Evolutionary conservation across 2,888 invertebrate species (phyloP).

Genomic region (Apoda limacodes): DNA sequence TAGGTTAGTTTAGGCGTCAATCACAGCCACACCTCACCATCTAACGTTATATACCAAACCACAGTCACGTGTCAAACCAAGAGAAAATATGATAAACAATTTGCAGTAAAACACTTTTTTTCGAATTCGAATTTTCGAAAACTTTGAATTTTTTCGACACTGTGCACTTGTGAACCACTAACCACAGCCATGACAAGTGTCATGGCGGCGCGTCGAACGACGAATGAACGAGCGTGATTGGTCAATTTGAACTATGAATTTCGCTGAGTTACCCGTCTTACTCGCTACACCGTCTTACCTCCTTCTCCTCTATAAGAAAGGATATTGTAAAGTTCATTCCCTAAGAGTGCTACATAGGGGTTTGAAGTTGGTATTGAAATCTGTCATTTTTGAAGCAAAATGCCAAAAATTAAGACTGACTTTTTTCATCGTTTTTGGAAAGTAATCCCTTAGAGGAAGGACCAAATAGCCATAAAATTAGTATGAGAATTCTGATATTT

Average conservation of each 20-base stretch:
- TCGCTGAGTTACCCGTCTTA: slow-evolving; percentile 8
- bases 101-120: slow-evolving; percentile 3
- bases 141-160: background rate
- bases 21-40: background rate
- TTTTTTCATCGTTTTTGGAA: no score
- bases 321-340: no score
- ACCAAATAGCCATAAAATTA: no score
- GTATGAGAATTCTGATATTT: no score
- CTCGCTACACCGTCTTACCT: slow-evolving; percentile 9
- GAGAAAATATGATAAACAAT: slow-evolving; percentile 1
- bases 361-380: no score
- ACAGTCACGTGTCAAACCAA: background rate
- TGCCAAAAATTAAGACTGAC: no score
- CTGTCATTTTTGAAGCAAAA: no score
- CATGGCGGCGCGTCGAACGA: background rate
- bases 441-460: no score
- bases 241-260: slow-evolving; percentile 9
- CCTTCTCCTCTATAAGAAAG: slow-evolving; percentile 2
- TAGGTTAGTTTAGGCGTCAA: background rate
- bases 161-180: slow-evolving; percentile 3
- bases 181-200: background rate
- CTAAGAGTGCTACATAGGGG: no score
- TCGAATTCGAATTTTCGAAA: no score
- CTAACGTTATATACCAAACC: background rate
- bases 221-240: slow-evolving; percentile 9